Base-by-base conservation (phyloP, 2,113 vertebrate species). In the Hirundichthys speculiger region DNA sequence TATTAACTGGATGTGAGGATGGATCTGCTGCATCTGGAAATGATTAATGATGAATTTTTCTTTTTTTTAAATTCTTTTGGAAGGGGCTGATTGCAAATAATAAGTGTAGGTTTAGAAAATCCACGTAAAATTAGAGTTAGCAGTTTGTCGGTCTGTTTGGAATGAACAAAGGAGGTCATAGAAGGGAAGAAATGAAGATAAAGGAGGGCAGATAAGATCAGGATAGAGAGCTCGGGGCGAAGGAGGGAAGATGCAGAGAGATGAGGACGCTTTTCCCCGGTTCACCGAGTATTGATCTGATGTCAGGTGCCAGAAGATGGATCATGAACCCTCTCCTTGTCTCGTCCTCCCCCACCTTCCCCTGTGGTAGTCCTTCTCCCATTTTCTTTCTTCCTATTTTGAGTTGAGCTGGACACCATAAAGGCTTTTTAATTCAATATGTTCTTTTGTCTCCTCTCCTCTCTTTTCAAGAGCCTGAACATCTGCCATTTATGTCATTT, bases 221-320 rank as follows among this genome's bases (percentile, higher is more conserved):
- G 67, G 62, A 58, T 25, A 12, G 34, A 50, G 60, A 59, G 47
- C 38, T 7, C 48, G 56, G 22, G 49, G 40, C 43, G 30, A 41
- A 39, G 27, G 16, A 50, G 58, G 61, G 7, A 47, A 48, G 47
- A 43, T 38, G n/a, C 47, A 40, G 69, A 86, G 67, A 80, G 71
- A 80, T 74, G 77, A 52, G 68, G 72, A 69, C 34, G 18, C 72
- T 83, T 79, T 69, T 52, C 59, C 49, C 14, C 64, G 66, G 63
- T 73, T 85, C 76, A 75, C 40, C 18, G 41, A 69, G 53, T 88
- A 90, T 90, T 79, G 89, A 89, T 89, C 78, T 13, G 34, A 72
- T 79, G 75, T 88, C 87, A 83, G 79, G 69, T 77, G 57, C 56
- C 55, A 27, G 74, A 80, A 83, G 86, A 89, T 72, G 80, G 86